Evolutionary conservation across 1,140 invertebrate genomes (phyloP).

Genomic region (Antheraea pernyi): DNA sequence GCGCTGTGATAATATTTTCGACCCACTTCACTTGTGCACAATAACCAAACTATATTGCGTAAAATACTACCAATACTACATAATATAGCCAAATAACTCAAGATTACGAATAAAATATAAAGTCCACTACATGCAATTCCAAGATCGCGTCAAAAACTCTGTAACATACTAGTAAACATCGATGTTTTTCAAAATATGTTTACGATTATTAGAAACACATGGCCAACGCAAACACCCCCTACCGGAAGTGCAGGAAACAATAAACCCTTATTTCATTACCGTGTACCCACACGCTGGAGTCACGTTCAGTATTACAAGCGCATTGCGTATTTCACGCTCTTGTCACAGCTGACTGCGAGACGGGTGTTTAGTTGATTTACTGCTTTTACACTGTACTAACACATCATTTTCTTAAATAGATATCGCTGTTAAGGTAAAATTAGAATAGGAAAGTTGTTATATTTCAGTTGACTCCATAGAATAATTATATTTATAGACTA

Average conservation of each 20-base stretch:
- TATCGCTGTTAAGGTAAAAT: neutral
- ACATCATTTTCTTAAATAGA: neutral
- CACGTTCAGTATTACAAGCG: constrained; percentile 23
- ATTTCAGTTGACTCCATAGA: too few relatives aligned
- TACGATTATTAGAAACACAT: neutral
- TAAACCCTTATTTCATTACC: constrained; percentile 42
- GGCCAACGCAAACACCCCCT: neutral
- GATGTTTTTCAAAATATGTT: neutral
- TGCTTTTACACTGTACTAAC: neutral
- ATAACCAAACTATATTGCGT: too few relatives aligned
- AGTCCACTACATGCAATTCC: too few relatives aligned
- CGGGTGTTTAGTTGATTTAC: neutral
- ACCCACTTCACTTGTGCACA: too few relatives aligned
- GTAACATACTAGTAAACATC: too few relatives aligned
- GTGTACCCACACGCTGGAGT: constrained; percentile 19
- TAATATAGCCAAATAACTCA: too few relatives aligned
- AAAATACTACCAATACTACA: too few relatives aligned
- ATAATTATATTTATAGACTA: too few relatives aligned
- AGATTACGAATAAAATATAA: too few relatives aligned
- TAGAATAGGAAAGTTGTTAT: too few relatives aligned
- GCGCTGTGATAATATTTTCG: too few relatives aligned
- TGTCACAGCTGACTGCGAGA: neutral
- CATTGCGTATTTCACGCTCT: neutral
- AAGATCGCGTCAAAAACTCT: too few relatives aligned
- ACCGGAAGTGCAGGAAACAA: constrained; percentile 42